Conservation (phyloP, 2,888 invertebrate species). For the Dicyrtoma fusca region DNA sequence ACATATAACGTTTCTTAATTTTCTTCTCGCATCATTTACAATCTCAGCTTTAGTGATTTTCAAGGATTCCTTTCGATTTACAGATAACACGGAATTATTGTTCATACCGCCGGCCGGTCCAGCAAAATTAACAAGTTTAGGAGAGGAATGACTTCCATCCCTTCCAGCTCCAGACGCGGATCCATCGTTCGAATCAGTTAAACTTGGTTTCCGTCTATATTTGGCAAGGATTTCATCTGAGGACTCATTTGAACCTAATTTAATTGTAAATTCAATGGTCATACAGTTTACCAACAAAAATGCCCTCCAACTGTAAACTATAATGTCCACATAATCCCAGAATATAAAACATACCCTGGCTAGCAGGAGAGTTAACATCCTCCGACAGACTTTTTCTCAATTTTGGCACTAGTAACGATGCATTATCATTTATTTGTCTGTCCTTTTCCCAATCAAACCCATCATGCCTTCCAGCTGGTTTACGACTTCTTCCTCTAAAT, state of each 20-base stretch:
- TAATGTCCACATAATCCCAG: too few relatives aligned
- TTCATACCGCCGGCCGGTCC: conserved; percentile 37
- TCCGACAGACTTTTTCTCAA: conserved; percentile 60
- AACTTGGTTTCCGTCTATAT: conserved; percentile 69
- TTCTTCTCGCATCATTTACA: conserved; percentile 75
- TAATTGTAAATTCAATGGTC: background rate
- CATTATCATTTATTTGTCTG: conserved; percentile 38
- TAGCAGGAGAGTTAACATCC: conserved; percentile 57
- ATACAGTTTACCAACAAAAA: too few relatives aligned
- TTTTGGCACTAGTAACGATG: conserved; percentile 50
- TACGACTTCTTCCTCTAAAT: conserved; percentile 68
- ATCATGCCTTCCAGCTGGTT: conserved; percentile 58
- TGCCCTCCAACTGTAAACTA: too few relatives aligned
- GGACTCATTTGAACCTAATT: conserved; percentile 65
- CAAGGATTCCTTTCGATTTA: conserved; percentile 50
- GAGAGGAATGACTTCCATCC: conserved; percentile 32
- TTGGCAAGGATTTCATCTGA: conserved; percentile 94
- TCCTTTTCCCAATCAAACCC: conserved; percentile 50
- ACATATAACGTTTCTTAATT: conserved; percentile 86
- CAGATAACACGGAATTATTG: background rate
- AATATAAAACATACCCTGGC: conserved; percentile 21
- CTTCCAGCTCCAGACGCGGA: conserved; percentile 20
- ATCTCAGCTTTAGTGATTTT: conserved; percentile 53
- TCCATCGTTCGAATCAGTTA: conserved; percentile 63
- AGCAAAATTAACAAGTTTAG: conserved; percentile 59